Conservation (phyloP, 1,140 invertebrate species). For the Drosophila ercepeae region DNA sequence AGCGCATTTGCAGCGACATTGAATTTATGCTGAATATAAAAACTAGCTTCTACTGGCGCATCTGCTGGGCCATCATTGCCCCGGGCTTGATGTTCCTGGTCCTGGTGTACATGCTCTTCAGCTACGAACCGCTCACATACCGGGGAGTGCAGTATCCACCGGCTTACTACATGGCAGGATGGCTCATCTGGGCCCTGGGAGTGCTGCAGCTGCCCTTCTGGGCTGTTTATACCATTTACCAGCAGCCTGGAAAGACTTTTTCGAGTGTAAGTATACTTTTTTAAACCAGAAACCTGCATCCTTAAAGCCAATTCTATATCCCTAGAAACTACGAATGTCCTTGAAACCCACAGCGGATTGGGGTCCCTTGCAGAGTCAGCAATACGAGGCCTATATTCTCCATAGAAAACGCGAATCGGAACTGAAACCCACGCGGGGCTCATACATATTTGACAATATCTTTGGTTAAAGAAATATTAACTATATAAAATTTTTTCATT, state of each 20-base stretch:
- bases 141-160: constrained; percentile 83
- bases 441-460: constrained; percentile 63
- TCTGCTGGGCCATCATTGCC: constrained; percentile 92
- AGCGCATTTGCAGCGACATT: constrained; percentile 87
- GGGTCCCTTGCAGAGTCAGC: constrained; percentile 63
- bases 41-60: constrained; percentile 90
- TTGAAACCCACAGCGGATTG: constrained; percentile 61
- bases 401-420: constrained; percentile 38
- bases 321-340: constrained; percentile 54
- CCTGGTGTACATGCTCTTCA: constrained; percentile 87
- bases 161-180: constrained; percentile 84
- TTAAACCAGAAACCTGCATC: neutral
- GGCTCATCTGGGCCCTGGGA: constrained; percentile 84
- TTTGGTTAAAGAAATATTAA: constrained; percentile 45
- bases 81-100: constrained; percentile 89
- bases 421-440: constrained; percentile 9
- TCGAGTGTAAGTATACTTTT: constrained; percentile 33
- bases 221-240: constrained; percentile 73
- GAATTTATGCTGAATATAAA: constrained; percentile 90
- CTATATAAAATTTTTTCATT: neutral
- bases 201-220: constrained; percentile 85
- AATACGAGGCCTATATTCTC: constrained; percentile 58
- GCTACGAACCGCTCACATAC: constrained; percentile 85
- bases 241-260: constrained; percentile 62
- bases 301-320: neutral